These are phyloP conservation scores for Ataeniobius toweri DNA, from an alignment of 2,797 vertebrate genomes.

Conservation along the genomic window DNA sequence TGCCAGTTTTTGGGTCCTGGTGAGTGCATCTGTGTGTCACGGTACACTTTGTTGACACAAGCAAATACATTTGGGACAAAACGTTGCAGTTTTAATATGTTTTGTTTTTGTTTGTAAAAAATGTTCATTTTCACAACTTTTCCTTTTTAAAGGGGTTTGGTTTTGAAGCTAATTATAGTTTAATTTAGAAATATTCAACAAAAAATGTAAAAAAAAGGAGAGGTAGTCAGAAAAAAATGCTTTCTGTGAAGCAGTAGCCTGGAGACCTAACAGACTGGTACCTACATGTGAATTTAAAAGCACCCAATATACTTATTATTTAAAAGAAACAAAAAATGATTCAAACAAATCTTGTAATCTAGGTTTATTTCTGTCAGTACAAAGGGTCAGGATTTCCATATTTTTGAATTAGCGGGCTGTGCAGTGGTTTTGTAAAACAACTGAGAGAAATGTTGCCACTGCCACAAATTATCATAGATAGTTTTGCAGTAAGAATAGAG, in stretches of 20 bases:
- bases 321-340: not conserved
- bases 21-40: conserved; percentile 64
- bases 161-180: not conserved
- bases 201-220: not conserved
- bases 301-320: too few relatives aligned
- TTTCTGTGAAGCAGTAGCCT: too few relatives aligned
- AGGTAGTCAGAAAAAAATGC: not conserved
- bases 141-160: not conserved
- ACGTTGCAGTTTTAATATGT: not conserved
- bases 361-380: not conserved
- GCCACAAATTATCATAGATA: not conserved
- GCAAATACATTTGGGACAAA: not conserved
- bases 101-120: not conserved
- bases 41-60: not conserved
- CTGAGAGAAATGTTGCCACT: not conserved
- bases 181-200: not conserved
- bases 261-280: too few relatives aligned
- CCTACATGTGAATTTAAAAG: too few relatives aligned
- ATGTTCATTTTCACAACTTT: not conserved
- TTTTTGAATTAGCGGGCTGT: not conserved
- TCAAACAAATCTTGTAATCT: not conserved
- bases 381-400: not conserved
- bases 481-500: not conserved
- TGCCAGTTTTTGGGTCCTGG: conserved; percentile 97
- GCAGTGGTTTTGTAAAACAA: not conserved